Percentiles rank a stretch among this genome's conserved stretches.
phyloP scores from a whole-genome alignment of 2,113 vertebrate species.

The Drymodes brunneopygia region DNA sequence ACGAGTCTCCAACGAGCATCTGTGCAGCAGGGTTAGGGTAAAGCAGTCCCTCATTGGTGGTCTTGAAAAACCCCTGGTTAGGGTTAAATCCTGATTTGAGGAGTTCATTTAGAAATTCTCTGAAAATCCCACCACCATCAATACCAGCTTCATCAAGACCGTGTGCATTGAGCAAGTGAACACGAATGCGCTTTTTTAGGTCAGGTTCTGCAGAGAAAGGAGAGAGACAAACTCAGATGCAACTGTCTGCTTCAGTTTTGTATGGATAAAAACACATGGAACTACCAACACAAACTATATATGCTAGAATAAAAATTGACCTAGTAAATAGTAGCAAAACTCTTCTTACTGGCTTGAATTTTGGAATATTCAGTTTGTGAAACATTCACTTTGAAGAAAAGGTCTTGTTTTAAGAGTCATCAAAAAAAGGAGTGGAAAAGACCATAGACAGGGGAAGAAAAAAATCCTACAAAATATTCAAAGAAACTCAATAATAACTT shows the following conservation, averaged over 20 bases:
- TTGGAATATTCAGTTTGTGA: background rate
- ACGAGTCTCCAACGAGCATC: constrained; percentile 92
- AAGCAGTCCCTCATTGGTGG: constrained; percentile 94
- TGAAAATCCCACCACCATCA: constrained; percentile 95
- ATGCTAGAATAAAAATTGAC: background rate
- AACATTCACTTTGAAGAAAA: background rate
- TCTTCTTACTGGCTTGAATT: background rate
- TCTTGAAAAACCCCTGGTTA: constrained; percentile 97
- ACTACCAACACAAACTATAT: background rate
- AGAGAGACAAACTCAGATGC: background rate
- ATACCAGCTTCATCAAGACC: constrained; percentile 97
- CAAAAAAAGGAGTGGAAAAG: background rate
- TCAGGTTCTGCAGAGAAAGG: constrained; percentile 82
- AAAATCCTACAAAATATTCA: background rate
- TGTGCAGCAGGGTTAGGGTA: constrained; percentile 92
- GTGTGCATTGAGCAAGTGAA: constrained; percentile 93
- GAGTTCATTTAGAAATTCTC: constrained; percentile 96
- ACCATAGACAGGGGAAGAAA: background rate
- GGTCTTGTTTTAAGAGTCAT: background rate
- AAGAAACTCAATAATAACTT: background rate
- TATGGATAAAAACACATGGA: background rate
- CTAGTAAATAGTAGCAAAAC: background rate
- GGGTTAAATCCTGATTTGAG: constrained; percentile 97
- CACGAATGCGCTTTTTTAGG: constrained; percentile 92
- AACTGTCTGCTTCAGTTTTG: background rate